Evolutionary conservation across 2,113 vertebrate genomes (phyloP).

Genomic region (Caloenas nicobarica): DNA sequence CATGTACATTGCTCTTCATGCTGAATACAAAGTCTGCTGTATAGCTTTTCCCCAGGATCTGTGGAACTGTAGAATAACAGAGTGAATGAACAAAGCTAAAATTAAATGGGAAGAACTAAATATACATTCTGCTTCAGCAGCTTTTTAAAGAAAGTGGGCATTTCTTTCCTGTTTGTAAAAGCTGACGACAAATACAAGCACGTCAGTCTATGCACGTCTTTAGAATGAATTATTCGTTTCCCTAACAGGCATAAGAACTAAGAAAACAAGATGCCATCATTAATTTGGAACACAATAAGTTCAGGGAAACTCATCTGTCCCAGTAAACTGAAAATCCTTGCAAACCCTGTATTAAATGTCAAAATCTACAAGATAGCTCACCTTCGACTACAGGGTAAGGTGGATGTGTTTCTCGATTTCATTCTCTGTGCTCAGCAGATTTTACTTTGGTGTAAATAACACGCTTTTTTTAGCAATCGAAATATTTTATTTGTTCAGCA

Average conservation of each 20-base stretch:
- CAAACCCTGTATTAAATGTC: neutral
- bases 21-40: neutral
- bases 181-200: neutral
- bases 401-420: neutral
- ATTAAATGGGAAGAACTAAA: slow-evolving; percentile 4
- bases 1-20: neutral
- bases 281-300: slow-evolving; percentile 36
- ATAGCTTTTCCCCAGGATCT: neutral
- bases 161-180: slow-evolving; percentile 39
- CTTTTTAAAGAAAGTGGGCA: slow-evolving; percentile 20
- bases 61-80: neutral
- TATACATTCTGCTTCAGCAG: neutral
- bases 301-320: slow-evolving; percentile 15
- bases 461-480: neutral
- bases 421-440: neutral
- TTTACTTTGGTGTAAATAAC: neutral
- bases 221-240: slow-evolving; percentile 44
- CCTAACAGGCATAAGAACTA: slow-evolving; percentile 33
- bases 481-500: neutral
- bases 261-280: slow-evolving; percentile 40
- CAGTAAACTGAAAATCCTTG: neutral
- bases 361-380: neutral
- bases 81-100: neutral
- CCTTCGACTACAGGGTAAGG: neutral
- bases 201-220: neutral